Base-by-base conservation (phyloP, 2,888 invertebrate species). In the Cheiracanthium punctorium region DNA sequence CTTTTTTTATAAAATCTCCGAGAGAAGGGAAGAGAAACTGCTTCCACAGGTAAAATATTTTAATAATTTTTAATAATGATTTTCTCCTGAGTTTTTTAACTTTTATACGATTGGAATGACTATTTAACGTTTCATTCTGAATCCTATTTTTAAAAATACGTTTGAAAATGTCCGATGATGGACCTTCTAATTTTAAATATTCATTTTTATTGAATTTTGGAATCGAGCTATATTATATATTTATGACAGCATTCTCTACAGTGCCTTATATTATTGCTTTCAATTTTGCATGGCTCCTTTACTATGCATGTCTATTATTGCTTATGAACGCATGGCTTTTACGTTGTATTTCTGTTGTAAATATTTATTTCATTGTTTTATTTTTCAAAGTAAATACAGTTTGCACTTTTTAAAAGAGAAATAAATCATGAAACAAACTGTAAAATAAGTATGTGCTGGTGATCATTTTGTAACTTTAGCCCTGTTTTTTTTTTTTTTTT, bases 401-500 rank as follows among this genome's bases (percentile, higher is more conserved):
- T 77, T 52, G 71, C 70, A 71, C 69, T 76, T 76, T 52, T 58
- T 12, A 33, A 1, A 24, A 58, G 24, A 58, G 1, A 69, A 72
- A 28, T 64, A 30, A 52, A 33, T 17, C 33, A 43, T 72, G 64
- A 37, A 37, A 72, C 10, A 73, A 70, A 75, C 41, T 58, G 28
- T 52, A 43, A 29, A 29, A 72, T 28, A 79, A 52, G 20, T 75
- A 71, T 76, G 76, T 48, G 58, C 29, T 41, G 29, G 28, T 64
- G n/a, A 79, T 33, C 24, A 79, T 74, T 85, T 79, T 79, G 73
- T 79, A 71, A 32, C 71, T 24, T 71, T 80, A 80, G 29, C 75
- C 75, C 85, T 75, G 85, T 75, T 80, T 70, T 64, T 69, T 48
- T 73, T 80, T 75, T 80, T 75, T 80, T 70, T 64, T 69, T 48